Evolutionary conservation across 2,888 invertebrate species (phyloP).

Genomic region (Ceratothoa steindachneri): DNA sequence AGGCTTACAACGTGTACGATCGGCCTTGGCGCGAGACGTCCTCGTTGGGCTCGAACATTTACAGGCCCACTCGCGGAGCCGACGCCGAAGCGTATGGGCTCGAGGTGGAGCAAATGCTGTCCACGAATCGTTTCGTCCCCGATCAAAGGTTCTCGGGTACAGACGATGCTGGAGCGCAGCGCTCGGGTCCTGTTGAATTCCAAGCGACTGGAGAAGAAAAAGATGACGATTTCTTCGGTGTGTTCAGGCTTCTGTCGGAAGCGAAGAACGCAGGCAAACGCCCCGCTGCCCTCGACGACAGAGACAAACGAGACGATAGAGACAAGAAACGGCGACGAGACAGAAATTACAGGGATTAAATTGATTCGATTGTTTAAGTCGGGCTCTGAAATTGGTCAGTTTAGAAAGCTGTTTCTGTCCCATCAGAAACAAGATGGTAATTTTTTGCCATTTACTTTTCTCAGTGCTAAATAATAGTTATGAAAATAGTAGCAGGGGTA

Average conservation of each 20-base stretch:
- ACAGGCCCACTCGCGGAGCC: constrained; percentile 77
- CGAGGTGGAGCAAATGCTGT: constrained; percentile 82
- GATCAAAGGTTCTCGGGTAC: constrained; percentile 95
- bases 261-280: constrained; percentile 78
- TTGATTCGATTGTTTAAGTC: too few relatives aligned
- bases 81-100: constrained; percentile 87
- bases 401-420: not conserved
- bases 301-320: constrained; percentile 46
- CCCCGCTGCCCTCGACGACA: constrained; percentile 48
- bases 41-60: constrained; percentile 80
- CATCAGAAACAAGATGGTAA: not conserved
- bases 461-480: not conserved
- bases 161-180: constrained; percentile 58
- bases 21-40: constrained; percentile 93
- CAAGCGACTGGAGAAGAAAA: constrained; percentile 61
- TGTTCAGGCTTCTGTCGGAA: constrained; percentile 95
- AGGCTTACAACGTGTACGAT: constrained; percentile 95
- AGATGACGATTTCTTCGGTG: constrained; percentile 89
- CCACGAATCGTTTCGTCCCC: constrained; percentile 87
- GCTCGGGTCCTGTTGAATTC: constrained; percentile 95
- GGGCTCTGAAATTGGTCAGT: not conserved
- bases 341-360: not conserved
- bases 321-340: constrained; percentile 49
- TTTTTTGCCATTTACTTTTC: not conserved
- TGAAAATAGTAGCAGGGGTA: too few relatives aligned